phyloP scores from a whole-genome alignment of 2,888 invertebrate genomes.

The Andrena haemorrhoa region DNA sequence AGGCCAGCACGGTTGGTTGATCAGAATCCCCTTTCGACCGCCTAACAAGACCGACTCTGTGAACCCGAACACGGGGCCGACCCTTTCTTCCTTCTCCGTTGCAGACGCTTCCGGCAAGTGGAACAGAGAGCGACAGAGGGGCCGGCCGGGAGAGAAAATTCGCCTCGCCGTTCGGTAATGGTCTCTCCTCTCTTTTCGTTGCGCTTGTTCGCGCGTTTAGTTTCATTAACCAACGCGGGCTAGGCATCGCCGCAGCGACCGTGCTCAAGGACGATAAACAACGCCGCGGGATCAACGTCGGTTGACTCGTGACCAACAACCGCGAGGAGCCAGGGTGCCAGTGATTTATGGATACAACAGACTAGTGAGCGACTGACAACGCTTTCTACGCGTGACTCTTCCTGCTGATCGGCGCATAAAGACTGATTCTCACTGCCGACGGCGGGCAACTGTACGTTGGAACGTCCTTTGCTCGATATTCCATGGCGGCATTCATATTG shows the following conservation, averaged over 20 bases:
- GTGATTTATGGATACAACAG: conserved; percentile 38
- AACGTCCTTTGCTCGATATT: too few relatives aligned
- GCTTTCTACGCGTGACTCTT: conserved; percentile 40
- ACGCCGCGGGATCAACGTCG: conserved; percentile 22
- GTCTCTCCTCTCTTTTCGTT: conserved; percentile 65
- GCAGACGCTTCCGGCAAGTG: conserved; percentile 73
- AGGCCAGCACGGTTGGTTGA: conserved; percentile 80
- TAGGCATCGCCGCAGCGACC: background rate
- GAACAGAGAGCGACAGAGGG: conserved; percentile 46
- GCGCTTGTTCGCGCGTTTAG: conserved; percentile 55
- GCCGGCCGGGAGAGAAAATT: conserved; percentile 18
- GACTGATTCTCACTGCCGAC: background rate
- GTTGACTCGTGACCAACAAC: conserved; percentile 34
- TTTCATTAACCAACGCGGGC: conserved; percentile 47
- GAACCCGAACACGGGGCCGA: conserved; percentile 72
- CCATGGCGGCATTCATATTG: too few relatives aligned
- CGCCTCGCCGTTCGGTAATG: conserved; percentile 54
- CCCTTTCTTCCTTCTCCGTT: conserved; percentile 70
- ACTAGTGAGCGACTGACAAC: conserved; percentile 15
- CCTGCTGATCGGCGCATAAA: background rate
- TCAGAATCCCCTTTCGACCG: conserved; percentile 80
- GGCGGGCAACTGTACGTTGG: too few relatives aligned
- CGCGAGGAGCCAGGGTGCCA: conserved; percentile 5
- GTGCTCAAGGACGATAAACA: conserved; percentile 24
- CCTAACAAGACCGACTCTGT: conserved; percentile 82